phyloP scores from a whole-genome alignment of 2,113 vertebrate genomes.

The Phaethornis superciliosus region DNA sequence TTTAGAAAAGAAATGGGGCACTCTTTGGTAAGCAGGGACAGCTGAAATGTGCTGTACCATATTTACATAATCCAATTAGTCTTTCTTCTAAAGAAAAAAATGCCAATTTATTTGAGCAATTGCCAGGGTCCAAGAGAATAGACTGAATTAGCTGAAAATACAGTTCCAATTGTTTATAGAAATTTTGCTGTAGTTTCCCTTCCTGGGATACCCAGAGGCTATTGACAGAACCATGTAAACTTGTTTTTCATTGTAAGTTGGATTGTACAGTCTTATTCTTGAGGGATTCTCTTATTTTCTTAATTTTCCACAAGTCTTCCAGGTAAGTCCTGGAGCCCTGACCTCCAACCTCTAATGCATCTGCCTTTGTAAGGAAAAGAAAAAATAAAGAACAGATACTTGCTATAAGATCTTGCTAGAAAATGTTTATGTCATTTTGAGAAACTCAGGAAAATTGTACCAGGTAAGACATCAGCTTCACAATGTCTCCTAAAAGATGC shows the following conservation, averaged over 20 bases:
- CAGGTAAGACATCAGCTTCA: background rate
- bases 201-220: background rate
- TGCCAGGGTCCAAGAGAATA: slow-evolving; percentile 43
- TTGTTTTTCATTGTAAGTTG: background rate
- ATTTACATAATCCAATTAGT: slow-evolving; percentile 26
- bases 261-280: background rate
- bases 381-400: background rate
- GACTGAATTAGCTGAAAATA: slow-evolving; percentile 47
- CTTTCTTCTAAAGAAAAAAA: background rate
- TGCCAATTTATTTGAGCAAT: slow-evolving; percentile 19
- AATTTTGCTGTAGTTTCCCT: slow-evolving; percentile 45
- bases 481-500: background rate
- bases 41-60: background rate
- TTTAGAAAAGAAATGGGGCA: background rate
- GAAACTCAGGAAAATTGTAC: background rate
- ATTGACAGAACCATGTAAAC: background rate
- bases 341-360: background rate
- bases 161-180: slow-evolving; percentile 46
- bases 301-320: background rate
- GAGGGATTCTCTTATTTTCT: background rate
- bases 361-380: background rate
- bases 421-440: background rate
- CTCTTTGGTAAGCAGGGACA: slow-evolving; percentile 12
- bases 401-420: background rate
- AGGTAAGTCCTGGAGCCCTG: background rate